Evolutionary conservation across 2,888 invertebrate genomes (phyloP).

Genomic region (Lottia scabra): DNA sequence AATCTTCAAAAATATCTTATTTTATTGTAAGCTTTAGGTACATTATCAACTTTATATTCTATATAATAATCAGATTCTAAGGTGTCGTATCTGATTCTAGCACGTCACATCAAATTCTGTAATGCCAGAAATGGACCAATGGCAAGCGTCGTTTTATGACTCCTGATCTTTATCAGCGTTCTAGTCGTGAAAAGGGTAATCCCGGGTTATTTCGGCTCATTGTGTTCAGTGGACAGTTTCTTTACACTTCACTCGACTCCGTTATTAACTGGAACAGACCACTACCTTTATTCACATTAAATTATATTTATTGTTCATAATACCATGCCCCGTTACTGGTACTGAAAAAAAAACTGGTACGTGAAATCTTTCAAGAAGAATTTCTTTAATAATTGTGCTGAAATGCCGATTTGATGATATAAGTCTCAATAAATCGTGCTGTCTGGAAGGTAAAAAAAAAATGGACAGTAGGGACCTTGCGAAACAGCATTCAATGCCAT

Average conservation of each 20-base stretch:
- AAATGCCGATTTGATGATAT: too few species aligned
- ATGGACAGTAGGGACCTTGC: not conserved
- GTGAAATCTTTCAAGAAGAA: too few species aligned
- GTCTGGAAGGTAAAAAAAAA: too few species aligned
- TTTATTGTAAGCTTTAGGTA: not conserved
- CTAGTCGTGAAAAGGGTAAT: constrained; percentile 3
- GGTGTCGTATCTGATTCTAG: not conserved
- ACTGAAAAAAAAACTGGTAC: too few species aligned
- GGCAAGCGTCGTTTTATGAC: not conserved
- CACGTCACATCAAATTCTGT: constrained; percentile 1
- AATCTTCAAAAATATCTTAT: not conserved
- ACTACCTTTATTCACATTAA: not conserved
- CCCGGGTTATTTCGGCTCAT: not conserved
- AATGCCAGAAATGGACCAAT: not conserved
- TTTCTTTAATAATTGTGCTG: too few species aligned
- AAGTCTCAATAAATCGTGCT: too few species aligned
- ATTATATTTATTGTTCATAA: not conserved
- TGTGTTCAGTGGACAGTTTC: not conserved
- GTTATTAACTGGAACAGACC: not conserved
- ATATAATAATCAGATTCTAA: constrained; percentile 3
- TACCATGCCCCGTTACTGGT: not conserved
- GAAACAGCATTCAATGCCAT: not conserved
- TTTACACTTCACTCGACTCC: not conserved
- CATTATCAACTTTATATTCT: not conserved
- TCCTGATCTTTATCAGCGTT: not conserved